Evolutionary conservation across 1,140 invertebrate species (phyloP).

Genomic region (Apis cerana): DNA sequence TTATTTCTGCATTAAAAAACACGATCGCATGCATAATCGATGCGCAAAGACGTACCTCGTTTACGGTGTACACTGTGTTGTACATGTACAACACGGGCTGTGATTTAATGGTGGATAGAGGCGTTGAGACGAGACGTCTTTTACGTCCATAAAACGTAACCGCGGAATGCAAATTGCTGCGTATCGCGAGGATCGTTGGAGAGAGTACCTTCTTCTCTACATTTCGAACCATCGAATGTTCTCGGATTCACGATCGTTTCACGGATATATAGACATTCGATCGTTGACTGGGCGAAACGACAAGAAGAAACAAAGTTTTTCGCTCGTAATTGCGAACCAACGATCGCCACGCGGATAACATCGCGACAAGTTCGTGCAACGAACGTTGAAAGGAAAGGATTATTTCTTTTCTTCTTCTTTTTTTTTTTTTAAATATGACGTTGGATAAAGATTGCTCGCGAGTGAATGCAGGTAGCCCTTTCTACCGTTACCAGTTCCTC

Average conservation of each 20-base stretch:
- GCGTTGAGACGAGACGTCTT: neutral
- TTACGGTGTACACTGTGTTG: neutral
- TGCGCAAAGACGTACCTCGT: neutral
- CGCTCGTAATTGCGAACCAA: conserved; percentile 2
- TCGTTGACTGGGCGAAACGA: neutral
- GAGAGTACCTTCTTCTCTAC: neutral
- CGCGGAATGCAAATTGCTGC: conserved; percentile 1
- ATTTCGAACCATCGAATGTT: neutral
- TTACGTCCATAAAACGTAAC: neutral
- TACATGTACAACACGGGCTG: neutral
- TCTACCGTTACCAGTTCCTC: conserved; percentile 9
- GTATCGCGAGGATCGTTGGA: neutral
- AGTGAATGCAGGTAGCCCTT: neutral
- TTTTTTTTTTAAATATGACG: neutral
- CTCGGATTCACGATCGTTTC: neutral
- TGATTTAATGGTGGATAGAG: neutral
- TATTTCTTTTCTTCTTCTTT: too few species aligned
- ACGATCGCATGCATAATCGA: neutral
- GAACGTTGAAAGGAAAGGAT: too few species aligned
- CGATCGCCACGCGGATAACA: neutral
- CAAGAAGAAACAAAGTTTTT: neutral
- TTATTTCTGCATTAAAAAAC: neutral
- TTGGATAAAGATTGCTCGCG: neutral
- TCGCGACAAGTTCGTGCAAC: neutral
- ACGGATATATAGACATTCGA: neutral